Evolutionary conservation across 2,888 invertebrate species (phyloP).

Genomic region (Nowickia ferox): DNA sequence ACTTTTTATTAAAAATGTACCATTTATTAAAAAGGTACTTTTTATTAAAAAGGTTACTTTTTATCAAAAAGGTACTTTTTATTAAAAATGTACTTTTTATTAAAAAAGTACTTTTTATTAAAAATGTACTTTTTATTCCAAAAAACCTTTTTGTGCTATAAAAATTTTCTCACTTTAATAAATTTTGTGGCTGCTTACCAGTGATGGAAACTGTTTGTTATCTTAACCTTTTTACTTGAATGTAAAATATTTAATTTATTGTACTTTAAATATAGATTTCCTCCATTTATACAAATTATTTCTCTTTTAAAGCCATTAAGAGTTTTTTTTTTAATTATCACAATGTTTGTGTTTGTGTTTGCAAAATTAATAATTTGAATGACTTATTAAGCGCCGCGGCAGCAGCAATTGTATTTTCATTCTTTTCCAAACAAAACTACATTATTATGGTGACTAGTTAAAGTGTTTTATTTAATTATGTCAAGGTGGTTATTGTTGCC

Average conservation of each 20-base stretch:
- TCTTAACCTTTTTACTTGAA: neutral
- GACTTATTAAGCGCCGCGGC: constrained; percentile 2
- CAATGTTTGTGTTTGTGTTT: neutral
- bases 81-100: too few relatives aligned
- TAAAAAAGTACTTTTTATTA: too few relatives aligned
- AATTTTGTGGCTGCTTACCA: neutral
- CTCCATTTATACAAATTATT: neutral
- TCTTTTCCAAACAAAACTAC: constrained; percentile 17
- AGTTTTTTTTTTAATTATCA: neutral
- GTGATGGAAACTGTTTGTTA: neutral
- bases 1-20: too few relatives aligned
- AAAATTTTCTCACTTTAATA: neutral
- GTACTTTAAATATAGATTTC: neutral
- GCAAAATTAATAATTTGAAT: constrained; percentile 13
- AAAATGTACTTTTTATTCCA: too few relatives aligned
- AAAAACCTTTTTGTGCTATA: too few relatives aligned
- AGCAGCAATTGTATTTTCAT: constrained; percentile 12
- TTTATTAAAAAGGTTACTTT: too few relatives aligned
- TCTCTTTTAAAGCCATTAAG: neutral
- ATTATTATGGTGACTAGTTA: constrained; percentile 36
- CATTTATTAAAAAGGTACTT: too few relatives aligned
- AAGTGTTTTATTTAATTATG: constrained; percentile 52
- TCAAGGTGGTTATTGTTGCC: constrained; percentile 37
- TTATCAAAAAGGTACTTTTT: too few relatives aligned
- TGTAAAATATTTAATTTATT: neutral